Evolutionary conservation across 2,888 invertebrate species (phyloP), one percentile per base, ranked within the genome.

Genomic region (Meteorus cinctellus): DNA sequence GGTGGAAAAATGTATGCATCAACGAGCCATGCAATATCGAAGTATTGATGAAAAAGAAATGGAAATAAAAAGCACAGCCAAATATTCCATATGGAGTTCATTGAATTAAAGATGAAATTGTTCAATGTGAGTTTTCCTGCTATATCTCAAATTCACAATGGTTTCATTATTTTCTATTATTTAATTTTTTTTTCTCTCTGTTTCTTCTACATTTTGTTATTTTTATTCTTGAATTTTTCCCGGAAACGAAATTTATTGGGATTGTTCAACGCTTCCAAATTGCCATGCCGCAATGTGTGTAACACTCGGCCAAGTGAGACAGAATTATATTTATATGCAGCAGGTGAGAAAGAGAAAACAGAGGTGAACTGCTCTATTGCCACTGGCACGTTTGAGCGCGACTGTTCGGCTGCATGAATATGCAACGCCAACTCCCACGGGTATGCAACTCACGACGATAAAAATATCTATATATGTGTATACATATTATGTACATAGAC

Each of bases 401-500:
- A 71, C 60, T 71, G 62, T 71, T 71, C 27, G 8, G 55, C 19
- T 41, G 19, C 31, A 72, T 72, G 72, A 72, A 72, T 72, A 72
- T 72, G 41, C 72, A 72, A 72, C 63, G 62, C 29, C 45, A 48
- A 62, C 62, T 72, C 62, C 36, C 24, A 31, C 31, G 55, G 41
- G 36, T 3, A 19, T 71, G 36, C 48, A 72, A 19, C 63, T 72
- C 63, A 48, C 27, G 29, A 72, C 63, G 72, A 72, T 72, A 63
- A 72, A 62, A 63, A 72, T 48, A 62, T 48, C 45, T 55, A 72
- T 51, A 69, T 31, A 34, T 59, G 14, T 34, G 34, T 34, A 51
- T 16, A 69, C 55, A 10, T 31, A 67, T 68, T 29, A 16, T 24
- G 24, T n/a, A 31, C 31, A 51, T n/a, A n/a, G n/a, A n/a, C 51